Base-by-base conservation (phyloP, 2,113 vertebrate species). In the Aythya baeri region DNA sequence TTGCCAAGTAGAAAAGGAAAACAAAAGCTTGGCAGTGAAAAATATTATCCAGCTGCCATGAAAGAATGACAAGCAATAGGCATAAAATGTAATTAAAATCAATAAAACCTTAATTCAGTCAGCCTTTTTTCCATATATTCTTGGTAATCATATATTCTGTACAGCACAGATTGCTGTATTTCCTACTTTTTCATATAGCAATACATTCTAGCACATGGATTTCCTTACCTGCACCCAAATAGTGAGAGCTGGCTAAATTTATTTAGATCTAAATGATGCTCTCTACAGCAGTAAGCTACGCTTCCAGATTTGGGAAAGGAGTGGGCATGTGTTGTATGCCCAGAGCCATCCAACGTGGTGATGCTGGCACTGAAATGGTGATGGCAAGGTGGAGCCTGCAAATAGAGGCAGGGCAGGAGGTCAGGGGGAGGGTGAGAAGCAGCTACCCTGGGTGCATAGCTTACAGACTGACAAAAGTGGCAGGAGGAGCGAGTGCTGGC, bases 11-110 rank as follows among this genome's bases (percentile, higher is more conserved):
- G 41, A 67, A 89, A 79, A 80, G n/a, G 7, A 31, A 88, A 81
- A 36, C 66, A 74, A 86, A 71, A 86, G 8, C 59, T 92, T 93
- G 79, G 44, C 80, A 91, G 22, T 77, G 66, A 82, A 78, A 90
- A 62, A 1, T 73, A 62, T 85, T 91, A 63, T 46, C 41, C 59
- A 62, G 49, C 65, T 94, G 79, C 77, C 72, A 89, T 70, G 74
- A 77, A 75, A 68, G 43, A 93, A 85, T 65, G 29, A 89, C 86
- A 82, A 82, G 57, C 57, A 91, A 49, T 91, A 41, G 44, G 36
- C 27, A 57, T 74, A 82, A 92, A 91, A 77, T 86, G 41, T 26
- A 67, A 88, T 84, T 83, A 66, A 78, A 93, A 91, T 59, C 67
- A 83, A 18, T 87, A 76, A 82, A 91, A 84, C 22, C 21, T 78